Percentiles rank a stretch among this genome's conserved stretches.
phyloP scores from a whole-genome alignment of 2,888 invertebrate species.

The Alentia gelatinosa region DNA sequence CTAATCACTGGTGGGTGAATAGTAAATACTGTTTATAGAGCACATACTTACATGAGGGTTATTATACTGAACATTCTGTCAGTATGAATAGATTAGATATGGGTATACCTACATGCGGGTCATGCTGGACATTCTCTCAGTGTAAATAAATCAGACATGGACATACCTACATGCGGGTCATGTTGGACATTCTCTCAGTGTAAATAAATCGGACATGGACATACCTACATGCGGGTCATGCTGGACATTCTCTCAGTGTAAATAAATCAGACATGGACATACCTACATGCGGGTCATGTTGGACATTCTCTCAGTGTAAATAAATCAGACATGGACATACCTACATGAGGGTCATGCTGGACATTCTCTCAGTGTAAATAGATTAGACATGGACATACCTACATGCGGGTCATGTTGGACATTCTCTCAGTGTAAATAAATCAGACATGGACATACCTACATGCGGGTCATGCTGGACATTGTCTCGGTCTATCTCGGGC shows the following conservation, averaged over 20 bases:
- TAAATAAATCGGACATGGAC: not conserved
- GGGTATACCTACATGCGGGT: not conserved
- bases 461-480: conserved; percentile 28
- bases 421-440: not conserved
- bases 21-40: not conserved
- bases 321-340: not conserved
- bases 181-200: not conserved
- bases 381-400: not conserved
- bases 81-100: not conserved
- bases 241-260: not conserved
- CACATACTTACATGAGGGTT: not conserved
- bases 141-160: not conserved
- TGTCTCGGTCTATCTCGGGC: conserved; percentile 72
- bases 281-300: not conserved
- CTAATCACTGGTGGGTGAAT: not conserved
- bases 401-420: not conserved
- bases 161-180: not conserved
- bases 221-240: not conserved
- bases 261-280: not conserved
- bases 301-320: not conserved
- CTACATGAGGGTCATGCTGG: not conserved
- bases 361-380: not conserved
- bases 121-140: not conserved
- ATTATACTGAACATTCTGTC: not conserved
- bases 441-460: not conserved